Percentiles rank a stretch among this genome's conserved stretches.
These are phyloP conservation scores for Emmelina monodactyla DNA, from an alignment of 2,888 invertebrate species.

Conservation along the genomic window DNA sequence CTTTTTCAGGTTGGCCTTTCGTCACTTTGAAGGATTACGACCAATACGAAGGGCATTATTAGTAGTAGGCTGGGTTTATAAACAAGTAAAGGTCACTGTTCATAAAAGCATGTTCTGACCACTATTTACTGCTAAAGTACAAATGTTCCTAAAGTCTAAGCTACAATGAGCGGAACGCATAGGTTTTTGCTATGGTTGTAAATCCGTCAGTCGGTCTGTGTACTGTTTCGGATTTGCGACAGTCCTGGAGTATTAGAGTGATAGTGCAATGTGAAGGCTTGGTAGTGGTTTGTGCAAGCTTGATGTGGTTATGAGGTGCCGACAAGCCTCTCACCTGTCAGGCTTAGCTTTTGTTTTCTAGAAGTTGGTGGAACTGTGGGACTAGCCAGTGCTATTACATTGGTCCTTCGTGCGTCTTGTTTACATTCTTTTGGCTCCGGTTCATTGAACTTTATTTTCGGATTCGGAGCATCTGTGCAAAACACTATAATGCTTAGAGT, in stretches of 20 bases:
- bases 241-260: conserved; percentile 10
- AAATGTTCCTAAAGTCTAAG: conserved; percentile 2
- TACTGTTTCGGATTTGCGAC: conserved; percentile 23
- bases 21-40: no score
- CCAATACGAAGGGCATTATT: no score
- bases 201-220: conserved; percentile 24
- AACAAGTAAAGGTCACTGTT: no score
- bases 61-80: no score
- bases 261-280: no score
- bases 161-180: conserved; percentile 14
- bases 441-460: conserved; percentile 40
- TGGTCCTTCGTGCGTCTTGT: conserved; percentile 29
- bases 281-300: no score
- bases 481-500: conserved; percentile 52
- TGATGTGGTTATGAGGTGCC: conserved; percentile 13
- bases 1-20: no score
- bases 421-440: conserved; percentile 30
- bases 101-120: no score
- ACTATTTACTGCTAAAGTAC: conserved; percentile 5
- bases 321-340: conserved; percentile 60
- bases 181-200: conserved; percentile 20
- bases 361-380: conserved; percentile 68
- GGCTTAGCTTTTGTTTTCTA: conserved; percentile 75
- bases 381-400: conserved; percentile 69
- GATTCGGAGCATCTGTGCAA: conserved; percentile 50